Evolutionary conservation across 2,113 vertebrate genomes (phyloP).

Genomic region (Athene cunicularia): DNA sequence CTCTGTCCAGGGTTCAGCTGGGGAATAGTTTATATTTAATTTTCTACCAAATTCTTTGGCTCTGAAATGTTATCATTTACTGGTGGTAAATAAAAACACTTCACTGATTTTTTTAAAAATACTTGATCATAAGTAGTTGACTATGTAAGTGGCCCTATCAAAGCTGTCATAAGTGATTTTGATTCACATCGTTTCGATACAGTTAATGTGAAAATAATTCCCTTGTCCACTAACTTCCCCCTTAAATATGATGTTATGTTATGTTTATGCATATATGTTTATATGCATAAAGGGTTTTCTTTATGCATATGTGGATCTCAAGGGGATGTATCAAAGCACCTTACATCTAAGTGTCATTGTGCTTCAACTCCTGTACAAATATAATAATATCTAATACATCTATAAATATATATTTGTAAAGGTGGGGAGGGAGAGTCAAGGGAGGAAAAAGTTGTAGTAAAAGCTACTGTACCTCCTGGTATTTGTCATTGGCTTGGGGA

Average conservation of each 20-base stretch:
- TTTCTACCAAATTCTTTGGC: neutral
- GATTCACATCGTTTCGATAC: neutral
- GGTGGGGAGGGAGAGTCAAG: neutral
- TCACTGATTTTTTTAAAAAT: neutral
- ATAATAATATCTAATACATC: neutral
- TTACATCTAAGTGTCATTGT: neutral
- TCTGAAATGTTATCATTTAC: neutral
- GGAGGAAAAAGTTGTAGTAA: neutral
- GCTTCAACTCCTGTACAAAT: neutral
- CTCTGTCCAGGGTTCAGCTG: neutral
- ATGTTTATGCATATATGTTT: too few species aligned
- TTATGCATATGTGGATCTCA: accelerated
- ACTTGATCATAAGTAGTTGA: neutral
- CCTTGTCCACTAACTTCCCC: neutral
- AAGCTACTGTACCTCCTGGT: neutral
- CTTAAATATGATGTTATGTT: neutral
- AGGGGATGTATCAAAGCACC: neutral
- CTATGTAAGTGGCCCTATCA: accelerated
- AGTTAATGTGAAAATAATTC: neutral
- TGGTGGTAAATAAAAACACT: too few species aligned
- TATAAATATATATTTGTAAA: neutral
- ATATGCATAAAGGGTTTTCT: too few species aligned
- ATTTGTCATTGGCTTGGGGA: neutral
- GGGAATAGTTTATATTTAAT: neutral
- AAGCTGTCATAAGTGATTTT: neutral